Evolutionary conservation across 2,113 vertebrate genomes (phyloP), one percentile per base, ranked within the genome.

Genomic region (Hystrix cristata): DNA sequence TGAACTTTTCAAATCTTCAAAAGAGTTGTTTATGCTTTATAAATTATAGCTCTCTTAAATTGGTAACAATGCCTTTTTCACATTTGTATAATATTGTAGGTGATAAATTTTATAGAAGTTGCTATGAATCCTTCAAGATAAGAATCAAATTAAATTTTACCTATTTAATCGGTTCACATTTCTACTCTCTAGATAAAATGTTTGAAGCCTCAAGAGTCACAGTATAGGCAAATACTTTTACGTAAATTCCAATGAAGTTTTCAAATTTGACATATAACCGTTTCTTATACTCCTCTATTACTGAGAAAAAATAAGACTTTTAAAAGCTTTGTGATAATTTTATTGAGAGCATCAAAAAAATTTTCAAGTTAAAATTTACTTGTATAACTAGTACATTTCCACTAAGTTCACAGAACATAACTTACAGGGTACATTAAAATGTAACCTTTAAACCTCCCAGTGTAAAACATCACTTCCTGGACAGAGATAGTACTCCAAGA

Each of bases 391-490:
- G 97, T 97, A 97, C 87, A 98, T 97, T 96, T 96, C 90, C 91
- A 94, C 84, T 96, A 55, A 98, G 98, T 98, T 98, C 98, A 97
- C 97, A 98, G 98, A 99, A 99, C 98, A 97, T 97, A 98, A 96
- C 98, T 98, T 98, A 98, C 98, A 99, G 98, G 96, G 98, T 98
- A 98, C 98, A 98, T 99, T 99, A 99, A 99, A 99, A 98, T 87
- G 93, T 99, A 99, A 99, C 99, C 99, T 99, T 98, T 99, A 99
- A 98, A 98, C 98, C 98, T 99, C 97, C 53, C 95, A 98, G 93
- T 98, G 99, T 98, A 99, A 99, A 99, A 97, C 97, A 98, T 98
- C 98, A 99, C 99, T 99, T 99, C 99, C 99, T 99, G 99, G 98
- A 98, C 97, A 98, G 97, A 99, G 99, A 99, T 98, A 99, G 98